phyloP scores from a whole-genome alignment of 2,888 invertebrate species.

The Onthophagus sagittarius region DNA sequence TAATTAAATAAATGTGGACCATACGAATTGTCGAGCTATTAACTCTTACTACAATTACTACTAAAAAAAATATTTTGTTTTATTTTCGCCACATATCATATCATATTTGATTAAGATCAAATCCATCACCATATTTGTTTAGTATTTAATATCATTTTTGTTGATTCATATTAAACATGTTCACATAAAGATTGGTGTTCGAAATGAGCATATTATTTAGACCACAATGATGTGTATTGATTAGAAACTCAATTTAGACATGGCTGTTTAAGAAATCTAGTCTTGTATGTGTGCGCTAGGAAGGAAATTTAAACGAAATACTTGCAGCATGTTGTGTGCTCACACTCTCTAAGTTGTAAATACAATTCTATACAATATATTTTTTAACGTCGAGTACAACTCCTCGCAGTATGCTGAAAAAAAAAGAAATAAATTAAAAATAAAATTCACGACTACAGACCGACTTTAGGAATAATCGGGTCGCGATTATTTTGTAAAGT shows the following conservation, averaged over 20 bases:
- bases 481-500: not conserved
- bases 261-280: slow-evolving; percentile 48
- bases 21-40: not conserved
- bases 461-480: slow-evolving; percentile 4
- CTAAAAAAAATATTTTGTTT: not conserved
- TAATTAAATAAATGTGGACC: not conserved
- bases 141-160: no score
- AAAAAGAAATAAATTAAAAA: not conserved
- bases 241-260: slow-evolving; percentile 23
- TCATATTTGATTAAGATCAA: no score
- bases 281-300: slow-evolving; percentile 39
- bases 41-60: no score
- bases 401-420: not conserved
- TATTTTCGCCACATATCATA: not conserved
- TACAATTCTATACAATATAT: slow-evolving; percentile 2
- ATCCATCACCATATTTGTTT: not conserved
- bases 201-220: not conserved
- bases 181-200: not conserved
- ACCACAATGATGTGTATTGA: not conserved
- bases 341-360: slow-evolving; percentile 5
- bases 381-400: not conserved
- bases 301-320: slow-evolving; percentile 12
- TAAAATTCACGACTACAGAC: not conserved
- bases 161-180: not conserved
- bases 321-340: slow-evolving; percentile 16